A percentile compares a stretch with the other conserved stretches of the same genome.
phyloP scores from a whole-genome alignment of 2,113 vertebrate genomes.

The Mastomys coucha region DNA sequence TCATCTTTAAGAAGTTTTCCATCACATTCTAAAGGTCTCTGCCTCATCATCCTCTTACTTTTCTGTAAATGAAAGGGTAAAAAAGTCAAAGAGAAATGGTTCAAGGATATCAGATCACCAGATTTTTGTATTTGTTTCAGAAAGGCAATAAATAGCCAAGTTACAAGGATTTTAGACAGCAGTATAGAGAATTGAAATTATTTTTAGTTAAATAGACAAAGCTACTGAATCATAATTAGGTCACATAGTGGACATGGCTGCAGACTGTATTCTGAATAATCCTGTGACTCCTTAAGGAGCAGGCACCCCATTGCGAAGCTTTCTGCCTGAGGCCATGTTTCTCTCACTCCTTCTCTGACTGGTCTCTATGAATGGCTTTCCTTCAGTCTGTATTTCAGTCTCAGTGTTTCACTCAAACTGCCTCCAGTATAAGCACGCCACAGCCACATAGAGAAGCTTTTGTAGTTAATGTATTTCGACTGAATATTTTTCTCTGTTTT shows the following conservation, averaged over 20 bases:
- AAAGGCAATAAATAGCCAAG: neutral
- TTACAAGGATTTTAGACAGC: neutral
- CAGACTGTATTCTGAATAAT: neutral
- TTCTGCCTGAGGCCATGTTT: slow-evolving; percentile 44
- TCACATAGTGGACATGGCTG: too few relatives aligned
- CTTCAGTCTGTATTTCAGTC: slow-evolving; percentile 37
- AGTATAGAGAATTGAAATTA: neutral
- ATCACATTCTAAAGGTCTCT: neutral
- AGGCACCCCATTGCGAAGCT: neutral
- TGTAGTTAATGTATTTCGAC: neutral
- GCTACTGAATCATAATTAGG: neutral
- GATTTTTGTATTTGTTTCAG: slow-evolving; percentile 43
- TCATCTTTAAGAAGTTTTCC: slow-evolving; percentile 1
- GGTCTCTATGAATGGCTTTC: neutral
- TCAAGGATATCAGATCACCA: neutral
- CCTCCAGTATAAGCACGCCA: slow-evolving; percentile 61
- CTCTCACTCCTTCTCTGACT: neutral
- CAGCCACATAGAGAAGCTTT: neutral
- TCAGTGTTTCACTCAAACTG: too few relatives aligned
- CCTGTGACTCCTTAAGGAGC: neutral
- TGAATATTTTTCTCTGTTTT: slow-evolving; percentile 43
- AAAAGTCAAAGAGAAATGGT: neutral
- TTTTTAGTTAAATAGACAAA: slow-evolving; percentile 50
- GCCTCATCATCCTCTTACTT: neutral
- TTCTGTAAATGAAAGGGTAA: slow-evolving; percentile 24